phyloP scores from a whole-genome alignment of 2,113 vertebrate species.

The Hemiscyllium ocellatum region DNA sequence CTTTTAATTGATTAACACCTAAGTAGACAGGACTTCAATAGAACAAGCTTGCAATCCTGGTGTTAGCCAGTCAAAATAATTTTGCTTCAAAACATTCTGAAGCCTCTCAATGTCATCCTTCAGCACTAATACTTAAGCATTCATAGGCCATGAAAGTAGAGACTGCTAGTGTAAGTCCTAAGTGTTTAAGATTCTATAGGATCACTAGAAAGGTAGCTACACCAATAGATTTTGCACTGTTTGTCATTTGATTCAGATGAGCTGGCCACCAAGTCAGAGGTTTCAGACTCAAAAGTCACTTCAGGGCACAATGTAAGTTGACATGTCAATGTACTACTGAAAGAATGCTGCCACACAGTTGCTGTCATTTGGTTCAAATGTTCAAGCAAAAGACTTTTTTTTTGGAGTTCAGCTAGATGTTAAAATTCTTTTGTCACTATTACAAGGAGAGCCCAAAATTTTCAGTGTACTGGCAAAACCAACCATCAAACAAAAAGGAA shows the following conservation, averaged over 20 bases:
- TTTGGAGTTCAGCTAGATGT: neutral
- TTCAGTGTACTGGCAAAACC: neutral
- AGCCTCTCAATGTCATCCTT: no score
- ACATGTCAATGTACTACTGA: neutral
- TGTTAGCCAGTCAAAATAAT: neutral
- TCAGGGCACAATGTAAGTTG: neutral
- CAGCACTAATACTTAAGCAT: neutral
- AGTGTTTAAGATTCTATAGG: neutral
- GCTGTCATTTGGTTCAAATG: neutral
- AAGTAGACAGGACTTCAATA: neutral
- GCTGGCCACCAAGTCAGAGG: neutral
- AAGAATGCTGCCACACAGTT: neutral
- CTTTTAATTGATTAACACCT: neutral
- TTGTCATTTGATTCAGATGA: neutral
- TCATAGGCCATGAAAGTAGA: neutral
- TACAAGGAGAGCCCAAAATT: neutral
- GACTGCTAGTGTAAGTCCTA: neutral
- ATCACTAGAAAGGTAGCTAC: neutral
- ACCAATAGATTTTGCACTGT: neutral
- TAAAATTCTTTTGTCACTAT: neutral
- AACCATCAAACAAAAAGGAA: neutral
- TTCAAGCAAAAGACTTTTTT: neutral
- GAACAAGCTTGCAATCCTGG: neutral
- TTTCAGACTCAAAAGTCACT: neutral
- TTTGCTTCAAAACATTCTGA: neutral